Evolutionary conservation across 1,140 invertebrate species (phyloP).

Genomic region (Drosophila kohkoa): DNA sequence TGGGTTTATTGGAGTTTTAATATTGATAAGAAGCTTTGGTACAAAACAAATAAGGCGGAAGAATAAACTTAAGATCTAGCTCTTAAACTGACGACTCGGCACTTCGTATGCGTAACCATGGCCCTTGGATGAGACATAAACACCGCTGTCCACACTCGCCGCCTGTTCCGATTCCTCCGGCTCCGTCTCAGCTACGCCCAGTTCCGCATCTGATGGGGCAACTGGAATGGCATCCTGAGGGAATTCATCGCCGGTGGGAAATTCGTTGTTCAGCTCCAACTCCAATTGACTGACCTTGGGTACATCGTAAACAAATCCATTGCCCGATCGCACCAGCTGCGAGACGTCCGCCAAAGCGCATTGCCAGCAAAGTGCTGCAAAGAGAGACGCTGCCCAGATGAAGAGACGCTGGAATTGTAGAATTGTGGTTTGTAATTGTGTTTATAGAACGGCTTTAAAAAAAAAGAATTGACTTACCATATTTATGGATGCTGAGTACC

Average conservation of each 20-base stretch:
- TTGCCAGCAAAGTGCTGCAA: slow-evolving; percentile 43
- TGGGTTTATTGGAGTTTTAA: slow-evolving; percentile 34
- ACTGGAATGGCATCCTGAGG: slow-evolving; percentile 72
- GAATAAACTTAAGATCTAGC: slow-evolving; percentile 38
- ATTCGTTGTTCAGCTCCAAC: slow-evolving; percentile 72
- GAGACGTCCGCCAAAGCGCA: slow-evolving; percentile 63
- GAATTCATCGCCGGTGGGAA: slow-evolving; percentile 70
- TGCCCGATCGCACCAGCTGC: slow-evolving; percentile 72
- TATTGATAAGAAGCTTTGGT: slow-evolving; percentile 65
- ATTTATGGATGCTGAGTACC: slow-evolving; percentile 29
- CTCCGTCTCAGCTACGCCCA: slow-evolving; percentile 46
- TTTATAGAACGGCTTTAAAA: slow-evolving; percentile 16
- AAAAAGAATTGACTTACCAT: slow-evolving; percentile 40
- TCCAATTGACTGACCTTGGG: slow-evolving; percentile 69
- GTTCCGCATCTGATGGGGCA: slow-evolving; percentile 66
- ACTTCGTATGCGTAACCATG: slow-evolving; percentile 68
- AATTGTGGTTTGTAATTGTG: slow-evolving; percentile 4
- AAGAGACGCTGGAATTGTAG: slow-evolving; percentile 35
- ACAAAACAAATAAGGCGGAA: slow-evolving; percentile 35
- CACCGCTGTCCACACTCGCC: slow-evolving; percentile 12
- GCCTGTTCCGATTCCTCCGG: slow-evolving; percentile 21
- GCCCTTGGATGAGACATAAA: slow-evolving; percentile 49
- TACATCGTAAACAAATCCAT: slow-evolving; percentile 74
- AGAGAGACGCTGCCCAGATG: slow-evolving; percentile 30
- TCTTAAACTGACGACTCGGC: slow-evolving; percentile 69